These are phyloP conservation scores for Calliphora vicina DNA, from an alignment of 1,140 invertebrate species.

Conservation along the genomic window DNA sequence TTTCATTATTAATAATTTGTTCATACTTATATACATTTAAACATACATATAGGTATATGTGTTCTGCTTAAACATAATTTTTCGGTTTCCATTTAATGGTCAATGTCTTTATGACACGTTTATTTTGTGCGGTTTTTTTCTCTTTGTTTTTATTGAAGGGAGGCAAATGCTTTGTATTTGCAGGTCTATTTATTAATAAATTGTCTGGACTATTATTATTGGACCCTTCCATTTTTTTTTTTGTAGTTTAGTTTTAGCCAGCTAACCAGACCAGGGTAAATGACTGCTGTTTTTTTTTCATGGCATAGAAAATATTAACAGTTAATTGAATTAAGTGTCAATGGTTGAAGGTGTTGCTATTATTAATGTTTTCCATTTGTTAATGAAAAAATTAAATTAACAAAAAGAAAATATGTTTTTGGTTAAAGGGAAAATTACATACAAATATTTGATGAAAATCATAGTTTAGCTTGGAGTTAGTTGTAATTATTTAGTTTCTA, in stretches of 20 bases:
- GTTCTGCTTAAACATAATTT: not conserved
- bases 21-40: not conserved
- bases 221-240: not conserved
- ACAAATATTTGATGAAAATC: no score
- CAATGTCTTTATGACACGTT: conserved; percentile 11
- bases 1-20: conserved; percentile 20
- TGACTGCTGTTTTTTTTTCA: not conserved
- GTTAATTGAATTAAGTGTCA: conserved; percentile 20
- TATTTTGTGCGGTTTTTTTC: not conserved
- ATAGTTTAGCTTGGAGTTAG: no score
- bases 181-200: not conserved
- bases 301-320: not conserved
- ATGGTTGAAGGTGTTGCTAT: not conserved
- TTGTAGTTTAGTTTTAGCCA: not conserved
- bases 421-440: no score
- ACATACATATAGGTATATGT: not conserved
- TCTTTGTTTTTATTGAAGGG: not conserved
- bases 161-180: no score
- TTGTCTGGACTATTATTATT: not conserved
- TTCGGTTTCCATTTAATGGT: not conserved
- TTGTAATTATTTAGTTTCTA: no score
- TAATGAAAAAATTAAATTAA: not conserved
- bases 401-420: no score
- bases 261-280: not conserved
- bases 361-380: not conserved